Conservation (phyloP, 2,797 vertebrate species). For the Parauchenoglanis ngamensis region DNA sequence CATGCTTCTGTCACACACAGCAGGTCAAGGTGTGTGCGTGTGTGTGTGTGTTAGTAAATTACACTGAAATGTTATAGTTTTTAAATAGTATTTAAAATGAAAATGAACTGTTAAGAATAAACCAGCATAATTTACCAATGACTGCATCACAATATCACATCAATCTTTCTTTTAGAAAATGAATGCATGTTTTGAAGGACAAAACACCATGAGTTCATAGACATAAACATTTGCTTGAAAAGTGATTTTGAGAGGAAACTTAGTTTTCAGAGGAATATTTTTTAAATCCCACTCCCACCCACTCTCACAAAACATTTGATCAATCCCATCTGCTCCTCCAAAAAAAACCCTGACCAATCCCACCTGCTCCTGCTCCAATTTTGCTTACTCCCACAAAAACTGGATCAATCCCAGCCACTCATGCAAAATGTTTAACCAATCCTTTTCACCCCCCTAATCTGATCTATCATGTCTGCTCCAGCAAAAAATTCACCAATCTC, state of each 20-base stretch:
- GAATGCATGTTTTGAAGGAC: neutral
- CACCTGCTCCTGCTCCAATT: neutral
- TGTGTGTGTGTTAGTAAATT: neutral
- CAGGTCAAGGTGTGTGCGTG: conserved; percentile 4
- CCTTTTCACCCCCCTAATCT: neutral
- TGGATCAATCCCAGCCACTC: neutral
- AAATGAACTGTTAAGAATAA: neutral
- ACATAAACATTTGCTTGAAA: neutral
- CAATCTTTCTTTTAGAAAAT: neutral
- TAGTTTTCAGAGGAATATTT: neutral
- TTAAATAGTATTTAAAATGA: neutral
- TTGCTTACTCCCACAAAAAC: neutral
- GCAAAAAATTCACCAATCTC: neutral
- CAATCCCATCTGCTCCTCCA: neutral
- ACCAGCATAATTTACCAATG: neutral
- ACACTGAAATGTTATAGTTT: neutral
- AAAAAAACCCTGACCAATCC: neutral
- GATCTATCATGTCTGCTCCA: too few relatives aligned
- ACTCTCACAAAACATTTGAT: neutral
- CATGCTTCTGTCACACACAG: neutral
- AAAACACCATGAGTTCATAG: neutral
- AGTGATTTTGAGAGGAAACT: neutral
- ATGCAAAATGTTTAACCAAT: neutral
- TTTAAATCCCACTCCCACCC: neutral
- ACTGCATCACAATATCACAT: neutral